Percentiles rank a stretch among this genome's conserved stretches.
These are phyloP conservation scores for Cataglyphis livida DNA, from an alignment of 2,888 invertebrate genomes.

Conservation along the genomic window DNA sequence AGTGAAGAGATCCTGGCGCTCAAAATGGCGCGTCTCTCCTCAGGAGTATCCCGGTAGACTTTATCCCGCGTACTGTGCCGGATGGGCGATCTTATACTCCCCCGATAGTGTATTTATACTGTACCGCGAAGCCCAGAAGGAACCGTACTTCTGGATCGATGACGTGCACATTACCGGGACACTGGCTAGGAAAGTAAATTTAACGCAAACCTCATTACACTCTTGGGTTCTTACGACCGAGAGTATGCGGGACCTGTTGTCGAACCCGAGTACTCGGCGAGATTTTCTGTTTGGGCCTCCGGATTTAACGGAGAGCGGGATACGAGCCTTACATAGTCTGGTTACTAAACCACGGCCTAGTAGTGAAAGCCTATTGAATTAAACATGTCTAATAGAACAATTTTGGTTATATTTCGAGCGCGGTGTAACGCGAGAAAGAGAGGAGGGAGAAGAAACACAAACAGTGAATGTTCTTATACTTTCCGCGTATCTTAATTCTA, in stretches of 20 bases:
- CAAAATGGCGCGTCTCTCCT: slow-evolving; percentile 92
- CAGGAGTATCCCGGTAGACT: slow-evolving; percentile 88
- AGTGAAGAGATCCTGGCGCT: slow-evolving; percentile 89
- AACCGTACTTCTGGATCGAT: slow-evolving; percentile 93
- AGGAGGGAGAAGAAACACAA: slow-evolving; percentile 7
- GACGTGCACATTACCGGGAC: slow-evolving; percentile 93
- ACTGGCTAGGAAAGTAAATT: slow-evolving; percentile 87
- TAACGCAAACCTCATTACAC: slow-evolving; percentile 87
- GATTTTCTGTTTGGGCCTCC: slow-evolving; percentile 88
- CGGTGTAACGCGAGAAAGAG: not conserved
- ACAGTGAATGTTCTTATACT: slow-evolving; percentile 2
- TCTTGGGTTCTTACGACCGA: slow-evolving; percentile 84
- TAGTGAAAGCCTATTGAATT: slow-evolving; percentile 71
- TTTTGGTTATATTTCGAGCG: slow-evolving; percentile 20
- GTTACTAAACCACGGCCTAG: slow-evolving; percentile 78
- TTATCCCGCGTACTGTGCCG: slow-evolving; percentile 93
- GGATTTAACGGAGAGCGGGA: slow-evolving; percentile 86
- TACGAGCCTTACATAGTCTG: slow-evolving; percentile 86
- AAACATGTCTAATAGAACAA: slow-evolving; percentile 50
- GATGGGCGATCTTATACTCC: slow-evolving; percentile 90
- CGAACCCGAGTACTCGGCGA: slow-evolving; percentile 77
- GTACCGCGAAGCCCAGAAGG: slow-evolving; percentile 88
- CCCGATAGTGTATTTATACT: slow-evolving; percentile 88
- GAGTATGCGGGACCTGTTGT: slow-evolving; percentile 80
- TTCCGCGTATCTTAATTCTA: slow-evolving; percentile 46